Base-by-base conservation (phyloP, 2,888 invertebrate species). In the Caenorhabditis drosophilae region DNA sequence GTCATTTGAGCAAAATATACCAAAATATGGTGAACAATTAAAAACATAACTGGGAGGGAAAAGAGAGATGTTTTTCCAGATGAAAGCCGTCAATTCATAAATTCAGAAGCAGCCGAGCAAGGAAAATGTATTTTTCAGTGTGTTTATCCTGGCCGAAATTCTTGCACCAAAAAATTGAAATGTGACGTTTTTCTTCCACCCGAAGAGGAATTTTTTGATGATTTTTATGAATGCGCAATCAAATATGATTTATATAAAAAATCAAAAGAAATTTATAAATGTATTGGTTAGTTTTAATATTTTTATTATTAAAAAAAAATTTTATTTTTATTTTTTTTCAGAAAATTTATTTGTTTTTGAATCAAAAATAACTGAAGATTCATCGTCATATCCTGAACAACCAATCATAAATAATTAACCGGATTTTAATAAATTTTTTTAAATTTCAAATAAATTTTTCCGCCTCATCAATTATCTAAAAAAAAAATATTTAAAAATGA, bases 171-270 rank as follows among this genome's bases (percentile, higher is more conserved):
- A 41, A 49, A 63, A 26, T 27, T 63, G 16, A 57, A 49, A 26
- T 63, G 63, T 26, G 63, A 63, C 35, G 22, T 63, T n/a, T 53
- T 49, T 15, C n/a, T 63, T 36, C 63, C 63, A 4, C 36, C 63
- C 9, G 63, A 63, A 23, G 57, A 63, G 15, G 45, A 36, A 3
- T 52, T 50, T 25, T 63, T 63, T 36, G 12, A 40, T 16, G 40
- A 38, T 22, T 63, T 57, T 26, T 36, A 50, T 16, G 18, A 20
- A 34, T 63, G 63, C 38, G 57, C 57, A 1, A 31, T 56, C 18
- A 22, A 50, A 25, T 45, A 46, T 16, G 36, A 38, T 0, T 18
- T 63, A 7, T 57, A 56, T 22, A 31, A 41, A 15, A 56, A 56
- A 34, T 41, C 56, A 0, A 52, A 56, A n/a, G 44, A 56, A 11